Evolutionary conservation across 2,113 vertebrate species (phyloP), one percentile per base, ranked within the genome.

Genomic region (Antennarius striatus): DNA sequence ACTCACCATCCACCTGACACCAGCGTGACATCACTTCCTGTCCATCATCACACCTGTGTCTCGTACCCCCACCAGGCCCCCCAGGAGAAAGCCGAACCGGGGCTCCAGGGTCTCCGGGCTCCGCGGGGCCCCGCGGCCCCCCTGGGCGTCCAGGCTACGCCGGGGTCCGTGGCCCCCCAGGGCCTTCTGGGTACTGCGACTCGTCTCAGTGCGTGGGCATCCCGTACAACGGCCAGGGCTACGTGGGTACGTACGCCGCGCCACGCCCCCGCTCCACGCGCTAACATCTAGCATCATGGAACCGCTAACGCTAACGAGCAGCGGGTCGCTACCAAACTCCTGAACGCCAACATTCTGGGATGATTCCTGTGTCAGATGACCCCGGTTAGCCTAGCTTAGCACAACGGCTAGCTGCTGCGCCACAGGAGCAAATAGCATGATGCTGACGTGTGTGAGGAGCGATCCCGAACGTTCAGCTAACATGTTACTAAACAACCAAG

Each of bases 191-290:
- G n/a, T 98, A 98, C 83, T 99, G 98, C 42, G 98, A 99, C 85
- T 98, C 98, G 5, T 98, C 98, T 50, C 95, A 97, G 88, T 99
- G 98, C 63, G 94, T 96, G 16, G 97, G 98, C 59, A 98, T 98
- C 77, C 95, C 95, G 55, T 99, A 99, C 93, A 98, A 98, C 0
- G 96, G 97, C n/a, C 96, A 97, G 89, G 95, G 95, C 89, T 99
- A 97, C 83, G 90, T 90, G 94, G 96, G 98, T 98, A 93, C 1
- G 95, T 91, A 50, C 4, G 2, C 10, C 5, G 9, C 22, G 29
- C 5, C 2, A 56, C 12, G 50, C 22, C 8, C 17, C 48, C 8
- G 5, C 10, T 4, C 8, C 48, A 6, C 15, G 17, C 17, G 11
- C n/a, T 9, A 10, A 15, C 8, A 10, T 15, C 15, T 55, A 32